Evolutionary conservation across 1,140 invertebrate species (phyloP), one percentile per base, ranked within the genome.

Genomic region (Zaprionus inermis): DNA sequence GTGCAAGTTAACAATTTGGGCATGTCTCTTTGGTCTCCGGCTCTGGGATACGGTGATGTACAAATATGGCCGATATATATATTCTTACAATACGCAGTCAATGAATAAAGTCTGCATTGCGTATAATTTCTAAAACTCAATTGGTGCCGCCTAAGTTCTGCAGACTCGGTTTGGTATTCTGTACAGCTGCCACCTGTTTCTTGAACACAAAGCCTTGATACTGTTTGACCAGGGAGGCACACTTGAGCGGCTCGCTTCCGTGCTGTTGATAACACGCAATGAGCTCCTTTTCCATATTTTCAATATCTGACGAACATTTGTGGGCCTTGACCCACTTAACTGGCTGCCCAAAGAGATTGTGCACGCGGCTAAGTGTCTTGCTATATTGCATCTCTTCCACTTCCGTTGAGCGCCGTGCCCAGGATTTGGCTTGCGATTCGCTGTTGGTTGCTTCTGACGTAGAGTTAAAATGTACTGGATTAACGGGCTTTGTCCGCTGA

Each of bases 301-400:
- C 55, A 32, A 88, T 80, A 7, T 88, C 84, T 20, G 32, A 64
- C 0, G 54, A 18, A 41, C 67, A 78, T 0, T 86, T 52, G 12
- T 65, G 70, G 12, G 84, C 51, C 41, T 65, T 67, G 16, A 79
- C 41, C 84, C 84, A 89, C 12, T 75, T 72, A 0, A 72, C 57
- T 0, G 73, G 70, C n/a, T 72, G 41, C 0, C 70, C 71, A 22
- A 88, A 88, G 10, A 88, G 24, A 34, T 78, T 56, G 22, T 83
- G 63, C 5, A 89, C 71, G 41, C 77, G 84, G 5, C 72, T 60
- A n/a, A 88, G 3, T 14, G 77, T 75, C n/a, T 75, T 70, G n/a
- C 41, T 56, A 38, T 83, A 88, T 11, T 88, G 83, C 2, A 36
- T 28, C 46, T 89, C 84, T 34, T 88, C 84, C 4, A 75, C 65